A percentile compares a stretch with the other conserved stretches of the same genome.
Evolutionary conservation across 2,113 vertebrate species (phyloP).

Genomic region (Cyanoderma ruficeps): DNA sequence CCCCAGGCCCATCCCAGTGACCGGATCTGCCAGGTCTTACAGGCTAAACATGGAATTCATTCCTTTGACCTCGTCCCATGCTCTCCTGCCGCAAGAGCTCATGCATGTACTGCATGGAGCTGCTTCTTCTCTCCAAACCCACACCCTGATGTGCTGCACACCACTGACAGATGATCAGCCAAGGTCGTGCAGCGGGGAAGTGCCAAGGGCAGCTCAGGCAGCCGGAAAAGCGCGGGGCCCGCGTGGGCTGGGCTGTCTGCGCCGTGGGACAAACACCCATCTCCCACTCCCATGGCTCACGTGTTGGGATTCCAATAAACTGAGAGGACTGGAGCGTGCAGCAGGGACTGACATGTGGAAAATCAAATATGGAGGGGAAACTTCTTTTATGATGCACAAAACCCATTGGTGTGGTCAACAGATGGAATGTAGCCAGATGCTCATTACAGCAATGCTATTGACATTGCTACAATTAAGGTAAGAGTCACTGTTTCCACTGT

Average conservation of each 20-base stretch:
- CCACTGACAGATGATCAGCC: neutral
- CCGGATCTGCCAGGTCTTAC: neutral
- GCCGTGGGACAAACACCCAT: neutral
- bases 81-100: neutral
- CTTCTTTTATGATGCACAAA: constrained; percentile 60
- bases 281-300: neutral
- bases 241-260: neutral
- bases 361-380: constrained; percentile 56
- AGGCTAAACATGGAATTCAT: neutral
- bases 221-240: fast-evolving
- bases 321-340: neutral
- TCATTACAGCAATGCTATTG: constrained; percentile 70
- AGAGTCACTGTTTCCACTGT: constrained; percentile 71
- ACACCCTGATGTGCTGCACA: neutral
- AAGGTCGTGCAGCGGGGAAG: neutral
- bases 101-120: neutral
- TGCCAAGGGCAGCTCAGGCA: neutral
- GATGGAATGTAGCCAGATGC: constrained; percentile 66
- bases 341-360: constrained; percentile 43
- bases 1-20: neutral
- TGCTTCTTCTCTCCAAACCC: neutral
- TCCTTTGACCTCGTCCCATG: neutral
- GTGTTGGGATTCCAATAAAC: constrained; percentile 14
- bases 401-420: constrained; percentile 66
- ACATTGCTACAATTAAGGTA: constrained; percentile 69